A percentile compares a stretch with the other conserved stretches of the same genome.
phyloP scores from a whole-genome alignment of 1,140 invertebrate genomes.

The Telenomus remus region DNA sequence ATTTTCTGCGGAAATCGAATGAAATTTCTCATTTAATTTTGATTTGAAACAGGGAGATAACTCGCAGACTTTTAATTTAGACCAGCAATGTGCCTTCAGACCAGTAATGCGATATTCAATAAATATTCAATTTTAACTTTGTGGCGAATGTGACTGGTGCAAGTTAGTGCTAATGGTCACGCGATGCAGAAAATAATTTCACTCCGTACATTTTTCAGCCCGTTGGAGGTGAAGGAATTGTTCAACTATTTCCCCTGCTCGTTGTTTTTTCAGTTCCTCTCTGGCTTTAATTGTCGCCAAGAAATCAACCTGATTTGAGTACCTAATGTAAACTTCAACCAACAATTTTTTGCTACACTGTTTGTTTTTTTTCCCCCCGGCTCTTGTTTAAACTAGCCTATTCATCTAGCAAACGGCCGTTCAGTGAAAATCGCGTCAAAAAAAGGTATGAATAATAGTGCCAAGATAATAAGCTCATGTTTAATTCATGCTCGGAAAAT shows the following conservation, averaged over 20 bases:
- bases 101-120: conserved; percentile 34
- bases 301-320: no score
- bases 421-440: conserved; percentile 20
- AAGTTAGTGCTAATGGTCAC: conserved; percentile 43
- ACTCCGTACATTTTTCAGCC: conserved; percentile 7
- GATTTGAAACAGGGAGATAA: neutral
- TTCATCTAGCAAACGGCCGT: no score
- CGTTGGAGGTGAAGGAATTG: neutral
- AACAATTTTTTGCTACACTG: no score
- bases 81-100: no score
- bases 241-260: neutral
- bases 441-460: conserved; percentile 42
- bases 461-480: conserved; percentile 43
- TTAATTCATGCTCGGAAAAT: conserved; percentile 46
- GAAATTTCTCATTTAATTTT: neutral
- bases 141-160: conserved; percentile 34
- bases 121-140: conserved; percentile 48
- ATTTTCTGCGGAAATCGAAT: no score
- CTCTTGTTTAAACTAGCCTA: no score
- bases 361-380: no score
- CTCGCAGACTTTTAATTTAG: no score
- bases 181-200: conserved; percentile 38
- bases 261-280: neutral
- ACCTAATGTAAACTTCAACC: no score
- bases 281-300: no score